Evolutionary conservation across 1,140 invertebrate genomes (phyloP).

Genomic region (Portunus trituberculatus): DNA sequence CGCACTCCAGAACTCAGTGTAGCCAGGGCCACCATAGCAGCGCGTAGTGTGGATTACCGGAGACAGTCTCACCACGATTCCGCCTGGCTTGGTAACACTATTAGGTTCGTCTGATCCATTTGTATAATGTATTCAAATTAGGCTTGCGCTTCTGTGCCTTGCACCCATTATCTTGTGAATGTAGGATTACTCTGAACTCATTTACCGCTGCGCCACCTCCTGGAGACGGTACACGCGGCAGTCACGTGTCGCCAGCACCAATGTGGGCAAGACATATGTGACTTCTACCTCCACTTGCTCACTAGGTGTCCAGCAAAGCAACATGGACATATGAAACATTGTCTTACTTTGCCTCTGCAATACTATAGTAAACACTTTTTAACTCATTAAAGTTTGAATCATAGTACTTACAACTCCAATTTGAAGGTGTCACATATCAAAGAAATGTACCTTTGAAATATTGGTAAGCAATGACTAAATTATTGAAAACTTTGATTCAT

Average conservation of each 20-base stretch:
- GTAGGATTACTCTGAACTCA: neutral
- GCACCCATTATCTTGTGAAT: neutral
- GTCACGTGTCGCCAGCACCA: neutral
- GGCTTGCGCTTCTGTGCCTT: neutral
- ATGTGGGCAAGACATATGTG: neutral
- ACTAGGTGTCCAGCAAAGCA: too few species aligned
- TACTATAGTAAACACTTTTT: too few species aligned
- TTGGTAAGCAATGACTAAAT: too few species aligned
- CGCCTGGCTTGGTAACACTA: neutral
- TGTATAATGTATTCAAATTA: constrained; percentile 24
- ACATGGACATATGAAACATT: too few species aligned
- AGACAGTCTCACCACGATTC: neutral
- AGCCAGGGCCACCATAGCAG: neutral
- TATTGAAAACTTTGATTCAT: too few species aligned
- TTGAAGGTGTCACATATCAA: too few species aligned
- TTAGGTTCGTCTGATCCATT: constrained; percentile 8
- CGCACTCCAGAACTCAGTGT: neutral
- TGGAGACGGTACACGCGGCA: neutral
- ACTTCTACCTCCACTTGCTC: too few species aligned
- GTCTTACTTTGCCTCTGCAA: too few species aligned
- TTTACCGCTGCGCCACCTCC: neutral
- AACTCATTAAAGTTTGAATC: too few species aligned
- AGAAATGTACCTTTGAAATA: too few species aligned
- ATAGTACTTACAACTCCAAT: too few species aligned
- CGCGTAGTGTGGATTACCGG: neutral